Evolutionary conservation across 2,113 vertebrate species (phyloP).

Genomic region (Menura novaehollandiae): DNA sequence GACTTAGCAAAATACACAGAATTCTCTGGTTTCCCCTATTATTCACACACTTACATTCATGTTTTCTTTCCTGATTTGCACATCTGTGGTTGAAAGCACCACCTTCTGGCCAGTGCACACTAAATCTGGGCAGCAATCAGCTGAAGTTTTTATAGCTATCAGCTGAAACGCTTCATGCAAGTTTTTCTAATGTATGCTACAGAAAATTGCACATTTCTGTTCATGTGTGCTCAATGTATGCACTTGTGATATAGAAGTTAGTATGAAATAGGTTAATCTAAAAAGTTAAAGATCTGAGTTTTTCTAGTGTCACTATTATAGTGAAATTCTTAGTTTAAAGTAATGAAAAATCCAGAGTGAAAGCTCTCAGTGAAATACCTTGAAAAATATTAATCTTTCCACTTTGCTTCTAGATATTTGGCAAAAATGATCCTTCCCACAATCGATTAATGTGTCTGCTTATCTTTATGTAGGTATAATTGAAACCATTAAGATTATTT

Average conservation of each 20-base stretch:
- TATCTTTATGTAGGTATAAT: neutral
- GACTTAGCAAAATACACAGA: neutral
- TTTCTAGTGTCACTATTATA: neutral
- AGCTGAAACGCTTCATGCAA: neutral
- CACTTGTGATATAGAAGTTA: neutral
- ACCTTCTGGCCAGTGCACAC: slow-evolving; percentile 25
- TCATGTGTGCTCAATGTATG: neutral
- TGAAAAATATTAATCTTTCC: neutral
- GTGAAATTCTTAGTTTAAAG: neutral
- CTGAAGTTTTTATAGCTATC: neutral
- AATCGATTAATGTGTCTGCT: neutral
- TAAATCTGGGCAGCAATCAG: neutral
- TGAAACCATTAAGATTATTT: neutral
- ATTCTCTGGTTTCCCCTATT: neutral
- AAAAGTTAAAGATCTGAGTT: neutral
- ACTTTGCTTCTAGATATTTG: neutral
- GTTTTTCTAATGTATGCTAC: neutral
- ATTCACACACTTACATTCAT: neutral
- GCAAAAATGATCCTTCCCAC: neutral
- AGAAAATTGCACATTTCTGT: neutral
- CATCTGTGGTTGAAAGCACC: slow-evolving; percentile 42
- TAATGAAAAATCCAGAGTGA: neutral
- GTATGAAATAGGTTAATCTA: neutral
- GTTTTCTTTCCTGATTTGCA: neutral
- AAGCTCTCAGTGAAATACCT: neutral